Evolutionary conservation across 2,113 vertebrate genomes (phyloP), one percentile per base, ranked within the genome.

Genomic region (Picathartes gymnocephalus): DNA sequence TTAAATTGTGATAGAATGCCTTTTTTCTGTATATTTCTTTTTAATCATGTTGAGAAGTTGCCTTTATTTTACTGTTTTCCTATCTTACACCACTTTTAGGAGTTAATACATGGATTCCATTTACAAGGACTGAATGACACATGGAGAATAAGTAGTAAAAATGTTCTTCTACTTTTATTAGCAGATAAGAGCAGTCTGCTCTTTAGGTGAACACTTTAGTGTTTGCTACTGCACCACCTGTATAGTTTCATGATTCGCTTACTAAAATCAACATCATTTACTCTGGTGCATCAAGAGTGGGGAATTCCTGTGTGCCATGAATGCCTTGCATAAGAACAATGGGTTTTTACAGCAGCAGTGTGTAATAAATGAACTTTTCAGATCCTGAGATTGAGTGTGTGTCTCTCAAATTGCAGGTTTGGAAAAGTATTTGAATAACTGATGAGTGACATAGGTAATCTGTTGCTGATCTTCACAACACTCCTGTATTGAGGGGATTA

Each of bases 161-260:
- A 45, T 58, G 33, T 39, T 54, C 5, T 65, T 84, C 11, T 39
- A 31, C 17, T 50, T 54, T 53, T 62, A 4, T 45, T 40, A 13
- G 30, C 57, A 57, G 54, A 4, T 81, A 51, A 33, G 33, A 68
- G 47, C 60, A 61, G 31, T 57, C 28, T 56, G 2, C 12, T 77
- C 22, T 62, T 74, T 4, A 31, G 16, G 15, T 47, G 51, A 62
- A 9, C 15, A 4, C 42, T 73, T 0, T 9, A 54, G 15, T 1
- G 1, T 16, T 80, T 54, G 23, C 28, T 80, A 1, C 31, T 50
- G 39, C 48, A 74, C 12, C 56, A 39, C 10, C 10, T 70, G 16
- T 17, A 9, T 6, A 35, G 16, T 62, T 56, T 16, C 50, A 14
- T 58, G 16, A 27, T 88, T 88, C 40, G 13, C 37, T 60, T 60